phyloP scores from a whole-genome alignment of 2,888 invertebrate species.

The Morpho deidamia region DNA sequence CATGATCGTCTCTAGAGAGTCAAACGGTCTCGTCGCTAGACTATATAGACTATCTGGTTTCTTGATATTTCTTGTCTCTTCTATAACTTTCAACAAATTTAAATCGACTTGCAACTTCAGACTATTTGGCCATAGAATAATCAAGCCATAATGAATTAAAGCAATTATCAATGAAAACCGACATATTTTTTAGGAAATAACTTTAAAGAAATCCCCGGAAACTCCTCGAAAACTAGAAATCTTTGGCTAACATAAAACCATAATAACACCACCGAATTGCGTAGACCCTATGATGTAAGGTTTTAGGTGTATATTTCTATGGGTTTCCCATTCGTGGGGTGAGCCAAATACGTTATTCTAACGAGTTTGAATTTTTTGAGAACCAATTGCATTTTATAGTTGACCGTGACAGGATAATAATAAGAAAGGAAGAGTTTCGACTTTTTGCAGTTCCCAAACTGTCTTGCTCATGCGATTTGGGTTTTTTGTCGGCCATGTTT shows the following conservation, averaged over 20 bases:
- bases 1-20: too few relatives aligned
- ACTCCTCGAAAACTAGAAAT: background rate
- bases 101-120: too few relatives aligned
- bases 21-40: too few relatives aligned
- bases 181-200: background rate
- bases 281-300: slow-evolving; percentile 16
- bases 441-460: slow-evolving; percentile 34
- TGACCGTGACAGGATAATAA: slow-evolving; percentile 76
- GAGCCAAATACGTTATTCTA: slow-evolving; percentile 44
- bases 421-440: slow-evolving; percentile 59
- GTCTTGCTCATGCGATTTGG: slow-evolving; percentile 55
- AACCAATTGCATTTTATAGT: slow-evolving; percentile 76
- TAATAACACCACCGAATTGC: slow-evolving; percentile 20
- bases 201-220: background rate
- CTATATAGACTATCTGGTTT: too few relatives aligned
- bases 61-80: too few relatives aligned
- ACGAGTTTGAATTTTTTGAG: slow-evolving; percentile 63
- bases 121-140: too few relatives aligned
- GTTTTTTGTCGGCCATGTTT: slow-evolving; percentile 41
- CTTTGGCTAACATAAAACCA: slow-evolving; percentile 6
- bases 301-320: slow-evolving; percentile 9
- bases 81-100: too few relatives aligned
- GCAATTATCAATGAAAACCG: background rate
- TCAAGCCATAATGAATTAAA: background rate
- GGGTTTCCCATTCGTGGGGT: slow-evolving; percentile 1